Base-by-base conservation (phyloP, 2,113 vertebrate species). In the Camelus dromedarius region DNA sequence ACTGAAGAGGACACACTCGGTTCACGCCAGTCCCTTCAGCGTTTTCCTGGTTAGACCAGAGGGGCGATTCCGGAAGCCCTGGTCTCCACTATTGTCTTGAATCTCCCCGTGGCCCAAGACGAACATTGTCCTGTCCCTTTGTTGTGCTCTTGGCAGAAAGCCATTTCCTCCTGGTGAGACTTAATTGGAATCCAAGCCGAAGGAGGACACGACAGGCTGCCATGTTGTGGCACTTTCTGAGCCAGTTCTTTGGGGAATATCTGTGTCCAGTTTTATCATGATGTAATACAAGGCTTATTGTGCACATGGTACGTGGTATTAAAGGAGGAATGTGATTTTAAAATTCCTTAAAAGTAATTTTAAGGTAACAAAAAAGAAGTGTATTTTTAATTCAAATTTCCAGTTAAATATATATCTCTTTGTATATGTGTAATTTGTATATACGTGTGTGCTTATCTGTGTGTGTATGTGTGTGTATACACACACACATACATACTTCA, bases 121-220 rank as follows among this genome's bases (percentile, higher is more conserved):
- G 89, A 50, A 89, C 54, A 52, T 56, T 91, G 64, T 96, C 81
- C 52, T 83, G 72, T 80, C 30, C 46, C 72, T 97, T 96, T 77
- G 48, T 93, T 87, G 81, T 72, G 22, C 69, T 96, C 91, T 95
- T 95, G 94, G 82, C 92, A 95, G 95, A 84, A 96, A 94, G 60
- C 64, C 84, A 94, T 79, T 96, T 88, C 69, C 91, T 77, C n/a
- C 48, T 67, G 83, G 86, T 79, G 75, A 93, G 64, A 91, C 82
- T 94, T 97, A 96, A 91, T 93, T 97, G 93, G 79, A 96, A 97
- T 89, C 64, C 69, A 92, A 19, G 75, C 67, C 52, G 94, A 96
- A 96, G n/a, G 42, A 73, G 58, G 24, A 85, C 58, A 85, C 88
- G 84, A 84, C n/a, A 60, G 60, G 69, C 73, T 95, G 90, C 90